Percentiles rank a stretch among this genome's conserved stretches.
These are phyloP conservation scores for Daktulosphaira vitifoliae DNA, from an alignment of 1,140 invertebrate genomes.

Conservation along the genomic window DNA sequence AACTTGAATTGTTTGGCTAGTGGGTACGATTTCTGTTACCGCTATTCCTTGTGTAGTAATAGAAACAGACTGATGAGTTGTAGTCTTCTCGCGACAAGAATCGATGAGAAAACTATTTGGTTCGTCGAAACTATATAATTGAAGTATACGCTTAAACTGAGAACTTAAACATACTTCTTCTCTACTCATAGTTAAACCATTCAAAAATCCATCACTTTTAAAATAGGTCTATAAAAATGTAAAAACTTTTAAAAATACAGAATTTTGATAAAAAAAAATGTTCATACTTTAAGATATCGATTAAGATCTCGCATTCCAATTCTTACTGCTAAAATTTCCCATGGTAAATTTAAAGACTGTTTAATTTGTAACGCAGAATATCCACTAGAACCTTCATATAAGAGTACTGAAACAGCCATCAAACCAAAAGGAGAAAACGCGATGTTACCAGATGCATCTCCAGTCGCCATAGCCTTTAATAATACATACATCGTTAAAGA, in stretches of 20 bases:
- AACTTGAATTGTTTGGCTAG: slow-evolving; percentile 31
- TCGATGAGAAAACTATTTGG: slow-evolving; percentile 33
- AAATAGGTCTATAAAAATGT: slow-evolving; percentile 62
- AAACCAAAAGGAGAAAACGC: slow-evolving; percentile 72
- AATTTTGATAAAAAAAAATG: neutral
- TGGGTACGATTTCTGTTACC: slow-evolving; percentile 22
- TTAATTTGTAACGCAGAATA: slow-evolving; percentile 59
- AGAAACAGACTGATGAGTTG: neutral
- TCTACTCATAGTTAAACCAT: slow-evolving; percentile 64
- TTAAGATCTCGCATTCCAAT: slow-evolving; percentile 72
- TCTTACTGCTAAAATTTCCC: slow-evolving; percentile 57
- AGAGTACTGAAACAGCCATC: slow-evolving; percentile 62
- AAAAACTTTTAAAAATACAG: neutral
- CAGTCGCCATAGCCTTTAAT: slow-evolving; percentile 43
- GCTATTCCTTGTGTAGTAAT: slow-evolving; percentile 21
- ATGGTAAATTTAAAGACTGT: slow-evolving; percentile 56
- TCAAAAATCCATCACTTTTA: slow-evolving; percentile 65
- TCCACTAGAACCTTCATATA: slow-evolving; percentile 65
- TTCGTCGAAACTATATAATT: slow-evolving; percentile 67
- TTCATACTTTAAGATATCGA: slow-evolving; percentile 55
- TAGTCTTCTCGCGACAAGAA: slow-evolving; percentile 9
- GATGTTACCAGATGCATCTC: slow-evolving; percentile 58
- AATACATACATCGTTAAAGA: slow-evolving; percentile 9
- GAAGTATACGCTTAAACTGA: slow-evolving; percentile 58
- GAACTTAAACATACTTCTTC: slow-evolving; percentile 61